Evolutionary conservation across 1,140 invertebrate genomes (phyloP).

Genomic region (Drosophila sp.): DNA sequence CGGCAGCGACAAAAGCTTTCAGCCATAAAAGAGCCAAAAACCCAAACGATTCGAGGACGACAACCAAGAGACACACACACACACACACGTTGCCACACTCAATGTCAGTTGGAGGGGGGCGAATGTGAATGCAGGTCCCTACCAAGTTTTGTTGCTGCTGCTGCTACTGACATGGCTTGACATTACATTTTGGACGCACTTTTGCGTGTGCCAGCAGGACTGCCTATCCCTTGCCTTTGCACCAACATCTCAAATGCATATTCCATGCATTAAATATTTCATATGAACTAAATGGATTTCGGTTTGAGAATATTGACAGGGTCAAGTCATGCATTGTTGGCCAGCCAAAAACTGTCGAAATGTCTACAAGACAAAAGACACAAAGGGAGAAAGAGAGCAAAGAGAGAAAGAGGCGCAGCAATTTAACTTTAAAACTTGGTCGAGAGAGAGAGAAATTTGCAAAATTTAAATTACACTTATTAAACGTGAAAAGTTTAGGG

Average conservation of each 20-base stretch:
- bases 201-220: slow-evolving; percentile 30
- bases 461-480: background rate
- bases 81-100: slow-evolving; percentile 54
- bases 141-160: slow-evolving; percentile 51
- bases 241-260: slow-evolving; percentile 9
- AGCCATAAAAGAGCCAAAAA: slow-evolving; percentile 72
- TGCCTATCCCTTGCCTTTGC: background rate
- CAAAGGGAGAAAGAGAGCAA: too few species aligned
- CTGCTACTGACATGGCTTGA: slow-evolving; percentile 50
- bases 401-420: slow-evolving; percentile 13
- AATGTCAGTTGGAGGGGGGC: slow-evolving; percentile 63
- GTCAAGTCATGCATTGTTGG: slow-evolving; percentile 78
- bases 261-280: slow-evolving; percentile 76
- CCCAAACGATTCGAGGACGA: slow-evolving; percentile 40
- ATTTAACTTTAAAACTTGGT: slow-evolving; percentile 12
- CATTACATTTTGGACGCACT: slow-evolving; percentile 71
- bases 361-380: slow-evolving; percentile 51
- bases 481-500: background rate
- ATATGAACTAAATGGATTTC: slow-evolving; percentile 73
- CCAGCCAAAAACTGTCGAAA: slow-evolving; percentile 69
- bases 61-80: slow-evolving; percentile 7
- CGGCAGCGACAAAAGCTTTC: slow-evolving; percentile 82
- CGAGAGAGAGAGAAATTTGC: background rate
- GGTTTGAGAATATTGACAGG: slow-evolving; percentile 68
- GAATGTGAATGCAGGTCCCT: slow-evolving; percentile 51